These are phyloP conservation scores for Gouania willdenowi DNA, from an alignment of 2,797 vertebrate genomes.

Conservation along the genomic window DNA sequence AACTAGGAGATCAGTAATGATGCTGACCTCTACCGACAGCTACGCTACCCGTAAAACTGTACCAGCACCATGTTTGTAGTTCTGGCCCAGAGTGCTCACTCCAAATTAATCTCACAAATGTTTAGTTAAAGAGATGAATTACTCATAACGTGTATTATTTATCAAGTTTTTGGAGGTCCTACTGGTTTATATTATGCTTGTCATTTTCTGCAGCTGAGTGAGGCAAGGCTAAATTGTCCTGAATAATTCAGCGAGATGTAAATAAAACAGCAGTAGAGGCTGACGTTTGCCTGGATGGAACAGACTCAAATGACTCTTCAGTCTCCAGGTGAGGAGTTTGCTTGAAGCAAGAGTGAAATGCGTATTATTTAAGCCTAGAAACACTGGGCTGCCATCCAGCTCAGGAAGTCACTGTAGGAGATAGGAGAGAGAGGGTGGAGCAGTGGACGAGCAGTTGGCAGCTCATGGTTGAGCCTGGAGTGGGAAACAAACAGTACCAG, in stretches of 20 bases:
- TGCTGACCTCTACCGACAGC: too few relatives aligned
- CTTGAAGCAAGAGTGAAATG: constrained; percentile 55
- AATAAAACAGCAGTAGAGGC: constrained; percentile 70
- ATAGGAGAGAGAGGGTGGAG: constrained; percentile 31
- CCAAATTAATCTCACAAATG: constrained; percentile 59
- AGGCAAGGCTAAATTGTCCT: constrained; percentile 70
- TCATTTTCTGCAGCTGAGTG: constrained; percentile 67
- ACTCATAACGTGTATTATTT: constrained; percentile 69
- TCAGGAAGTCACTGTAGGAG: constrained; percentile 49
- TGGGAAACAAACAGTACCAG: constrained; percentile 62
- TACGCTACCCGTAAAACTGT: too few relatives aligned
- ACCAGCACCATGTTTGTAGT: constrained; percentile 42
- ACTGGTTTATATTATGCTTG: too few relatives aligned
- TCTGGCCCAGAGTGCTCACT: constrained; percentile 21
- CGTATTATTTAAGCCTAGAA: constrained; percentile 65
- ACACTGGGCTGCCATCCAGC: constrained; percentile 55
- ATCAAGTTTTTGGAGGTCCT: constrained; percentile 64
- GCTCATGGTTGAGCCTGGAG: constrained; percentile 44
- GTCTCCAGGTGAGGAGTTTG: constrained; percentile 66
- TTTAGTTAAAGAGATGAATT: constrained; percentile 76
- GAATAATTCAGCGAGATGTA: constrained; percentile 73
- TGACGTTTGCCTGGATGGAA: constrained; percentile 40
- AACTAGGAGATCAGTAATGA: too few relatives aligned
- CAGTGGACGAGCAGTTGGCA: constrained; percentile 59
- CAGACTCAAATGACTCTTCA: constrained; percentile 44